A percentile compares a stretch with the other conserved stretches of the same genome.
Evolutionary conservation across 2,888 invertebrate species (phyloP).

Genomic region (Elegia similella): DNA sequence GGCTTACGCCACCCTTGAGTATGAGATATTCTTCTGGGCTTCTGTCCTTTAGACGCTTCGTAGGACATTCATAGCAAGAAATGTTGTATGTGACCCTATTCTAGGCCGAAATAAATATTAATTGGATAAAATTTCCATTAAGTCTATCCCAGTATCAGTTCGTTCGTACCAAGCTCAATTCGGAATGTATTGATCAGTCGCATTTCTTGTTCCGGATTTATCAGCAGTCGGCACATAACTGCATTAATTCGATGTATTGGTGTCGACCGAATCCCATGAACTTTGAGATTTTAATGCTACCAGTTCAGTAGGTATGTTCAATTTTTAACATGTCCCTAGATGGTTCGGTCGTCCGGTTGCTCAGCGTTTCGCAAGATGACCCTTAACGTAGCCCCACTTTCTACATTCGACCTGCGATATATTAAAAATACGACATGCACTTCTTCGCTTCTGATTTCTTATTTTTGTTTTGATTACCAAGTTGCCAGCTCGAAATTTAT

Average conservation of each 20-base stretch:
- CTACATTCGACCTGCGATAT: constrained; percentile 59
- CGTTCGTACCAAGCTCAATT: too few species aligned
- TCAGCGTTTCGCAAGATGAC: constrained; percentile 65
- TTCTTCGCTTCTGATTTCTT: constrained; percentile 23
- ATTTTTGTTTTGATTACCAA: constrained; percentile 23
- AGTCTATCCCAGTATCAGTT: too few species aligned
- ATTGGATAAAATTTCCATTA: too few species aligned
- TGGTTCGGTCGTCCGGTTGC: constrained; percentile 40
- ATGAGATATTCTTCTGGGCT: too few species aligned
- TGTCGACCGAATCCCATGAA: constrained; percentile 13
- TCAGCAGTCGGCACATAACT: constrained; percentile 23
- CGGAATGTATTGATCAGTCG: too few species aligned
- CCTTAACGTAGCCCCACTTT: constrained; percentile 62
- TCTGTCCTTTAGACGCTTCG: too few species aligned
- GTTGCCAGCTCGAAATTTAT: constrained; percentile 17
- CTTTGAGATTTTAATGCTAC: constrained; percentile 19
- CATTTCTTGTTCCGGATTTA: too few species aligned
- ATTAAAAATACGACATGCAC: constrained; percentile 43
- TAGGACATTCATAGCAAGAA: too few species aligned
- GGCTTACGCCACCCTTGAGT: too few species aligned
- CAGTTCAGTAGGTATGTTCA: constrained; percentile 24
- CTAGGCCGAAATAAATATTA: too few species aligned
- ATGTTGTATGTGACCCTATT: too few species aligned
- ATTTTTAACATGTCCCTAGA: constrained; percentile 43
- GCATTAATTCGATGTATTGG: constrained; percentile 14